phyloP scores from a whole-genome alignment of 92 coral and sea anemone genomes.

The Chrysogorgia sp. region DNA sequence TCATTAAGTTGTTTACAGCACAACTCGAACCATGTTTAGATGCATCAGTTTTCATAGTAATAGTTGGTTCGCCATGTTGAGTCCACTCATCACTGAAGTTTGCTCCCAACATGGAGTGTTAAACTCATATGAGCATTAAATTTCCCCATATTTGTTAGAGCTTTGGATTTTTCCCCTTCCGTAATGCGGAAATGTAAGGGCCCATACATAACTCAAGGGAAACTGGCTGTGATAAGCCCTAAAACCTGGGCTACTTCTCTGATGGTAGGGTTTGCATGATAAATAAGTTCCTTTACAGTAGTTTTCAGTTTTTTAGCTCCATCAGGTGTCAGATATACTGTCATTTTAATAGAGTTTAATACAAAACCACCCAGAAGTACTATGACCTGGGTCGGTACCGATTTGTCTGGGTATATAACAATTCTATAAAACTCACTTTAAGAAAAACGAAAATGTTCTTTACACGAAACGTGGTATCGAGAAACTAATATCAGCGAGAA shows the following conservation, averaged over 20 bases:
- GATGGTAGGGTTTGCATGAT: background rate
- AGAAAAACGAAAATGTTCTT: no score
- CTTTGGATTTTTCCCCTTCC: no score
- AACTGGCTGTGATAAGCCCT: conserved; percentile 35
- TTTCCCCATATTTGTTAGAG: background rate
- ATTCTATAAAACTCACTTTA: no score
- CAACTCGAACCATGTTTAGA: conserved; percentile 28
- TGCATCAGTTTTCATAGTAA: conserved; percentile 30
- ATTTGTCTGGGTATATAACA: no score
- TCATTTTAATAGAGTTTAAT: conserved; percentile 36
- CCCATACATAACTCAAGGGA: conserved; percentile 1
- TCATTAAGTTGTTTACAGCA: conserved; percentile 26
- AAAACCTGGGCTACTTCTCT: conserved; percentile 11
- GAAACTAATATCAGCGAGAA: no score
- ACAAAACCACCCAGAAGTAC: no score
- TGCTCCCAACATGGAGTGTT: background rate
- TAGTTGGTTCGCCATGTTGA: conserved; percentile 16
- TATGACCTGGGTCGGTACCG: no score
- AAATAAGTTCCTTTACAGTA: background rate
- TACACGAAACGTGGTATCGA: no score
- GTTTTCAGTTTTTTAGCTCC: conserved; percentile 8
- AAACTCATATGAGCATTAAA: background rate
- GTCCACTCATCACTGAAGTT: background rate
- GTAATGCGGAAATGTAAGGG: background rate
- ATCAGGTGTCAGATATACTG: conserved; percentile 6